A percentile compares a stretch with the other conserved stretches of the same genome.
Evolutionary conservation across 2,113 vertebrate species (phyloP).

Genomic region (Zapornia atra): DNA sequence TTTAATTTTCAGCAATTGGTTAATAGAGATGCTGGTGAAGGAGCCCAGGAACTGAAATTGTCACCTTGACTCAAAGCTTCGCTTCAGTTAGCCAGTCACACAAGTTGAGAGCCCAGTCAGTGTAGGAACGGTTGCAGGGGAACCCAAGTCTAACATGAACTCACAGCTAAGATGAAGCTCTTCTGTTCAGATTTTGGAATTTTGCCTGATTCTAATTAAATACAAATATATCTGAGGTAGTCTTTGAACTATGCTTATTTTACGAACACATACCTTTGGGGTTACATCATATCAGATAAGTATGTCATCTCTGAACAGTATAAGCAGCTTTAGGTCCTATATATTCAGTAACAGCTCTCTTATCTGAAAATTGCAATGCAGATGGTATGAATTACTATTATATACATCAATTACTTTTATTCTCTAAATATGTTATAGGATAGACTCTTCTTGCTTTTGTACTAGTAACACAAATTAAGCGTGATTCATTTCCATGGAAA

Average conservation of each 20-base stretch:
- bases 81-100: background rate
- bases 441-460: conserved; percentile 20
- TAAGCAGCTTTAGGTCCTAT: conserved; percentile 58
- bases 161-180: background rate
- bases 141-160: background rate
- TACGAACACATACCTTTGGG: conserved; percentile 59
- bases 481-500: background rate
- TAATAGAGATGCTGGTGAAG: background rate
- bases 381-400: conserved; percentile 65
- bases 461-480: conserved; percentile 6
- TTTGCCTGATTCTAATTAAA: conserved; percentile 70
- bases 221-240: conserved; percentile 60
- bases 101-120: background rate
- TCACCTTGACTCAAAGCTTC: background rate
- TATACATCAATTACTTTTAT: conserved; percentile 60
- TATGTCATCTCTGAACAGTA: conserved; percentile 56
- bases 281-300: conserved; percentile 72
- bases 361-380: conserved; percentile 61
- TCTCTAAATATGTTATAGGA: conserved; percentile 26
- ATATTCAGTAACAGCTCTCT: conserved; percentile 64
- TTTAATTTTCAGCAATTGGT: background rate
- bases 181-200: conserved; percentile 54
- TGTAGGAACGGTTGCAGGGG: background rate
- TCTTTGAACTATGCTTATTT: conserved; percentile 70
- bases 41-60: background rate